These are phyloP conservation scores for Cyrtonyx montezumae DNA, from an alignment of 2,113 vertebrate genomes.

Conservation along the genomic window DNA sequence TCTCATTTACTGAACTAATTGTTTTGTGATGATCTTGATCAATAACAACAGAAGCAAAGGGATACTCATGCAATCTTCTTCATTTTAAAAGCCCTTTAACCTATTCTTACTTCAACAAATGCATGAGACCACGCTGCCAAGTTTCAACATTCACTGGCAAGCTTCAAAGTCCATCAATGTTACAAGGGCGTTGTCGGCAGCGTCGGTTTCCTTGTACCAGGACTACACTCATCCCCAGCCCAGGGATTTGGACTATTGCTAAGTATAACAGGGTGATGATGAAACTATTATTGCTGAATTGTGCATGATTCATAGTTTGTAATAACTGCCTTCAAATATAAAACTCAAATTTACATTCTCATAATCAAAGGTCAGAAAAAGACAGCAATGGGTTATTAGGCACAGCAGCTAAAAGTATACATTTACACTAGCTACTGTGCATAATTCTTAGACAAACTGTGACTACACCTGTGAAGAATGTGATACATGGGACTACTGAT, in stretches of 20 bases:
- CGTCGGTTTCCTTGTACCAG: background rate
- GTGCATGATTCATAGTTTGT: constrained; percentile 18
- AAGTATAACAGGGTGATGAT: constrained; percentile 36
- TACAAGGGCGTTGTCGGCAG: background rate
- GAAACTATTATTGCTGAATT: constrained; percentile 50
- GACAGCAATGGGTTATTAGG: constrained; percentile 40
- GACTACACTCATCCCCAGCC: constrained; percentile 2
- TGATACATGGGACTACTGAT: background rate
- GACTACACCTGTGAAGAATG: constrained; percentile 29
- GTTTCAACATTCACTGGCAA: background rate
- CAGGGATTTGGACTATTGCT: background rate
- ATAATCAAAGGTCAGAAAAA: constrained; percentile 60
- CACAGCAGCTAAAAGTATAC: constrained; percentile 9
- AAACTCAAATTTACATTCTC: constrained; percentile 39
- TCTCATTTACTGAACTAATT: constrained; percentile 40
- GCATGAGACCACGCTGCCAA: background rate
- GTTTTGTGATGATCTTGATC: constrained; percentile 36
- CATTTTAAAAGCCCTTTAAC: constrained; percentile 26
- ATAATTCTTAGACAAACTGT: background rate
- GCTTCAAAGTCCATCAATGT: background rate
- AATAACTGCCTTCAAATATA: constrained; percentile 51
- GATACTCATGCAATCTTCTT: background rate
- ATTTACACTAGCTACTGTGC: background rate
- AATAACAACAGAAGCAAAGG: background rate
- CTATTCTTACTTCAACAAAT: background rate